Conservation (phyloP, 1,140 invertebrate genomes). For the Calosoma granatense region DNA sequence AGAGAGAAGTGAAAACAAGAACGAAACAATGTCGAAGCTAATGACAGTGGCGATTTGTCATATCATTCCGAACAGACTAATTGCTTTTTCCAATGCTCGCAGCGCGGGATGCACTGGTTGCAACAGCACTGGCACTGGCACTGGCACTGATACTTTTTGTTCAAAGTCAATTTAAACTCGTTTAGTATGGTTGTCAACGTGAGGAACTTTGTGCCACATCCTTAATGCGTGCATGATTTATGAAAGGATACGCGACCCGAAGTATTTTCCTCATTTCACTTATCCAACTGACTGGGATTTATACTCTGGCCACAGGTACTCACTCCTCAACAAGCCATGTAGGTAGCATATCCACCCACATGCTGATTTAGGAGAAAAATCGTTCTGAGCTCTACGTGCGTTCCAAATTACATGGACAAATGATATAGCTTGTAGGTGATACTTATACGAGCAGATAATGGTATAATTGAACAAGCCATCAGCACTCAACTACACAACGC, state of each 20-base stretch:
- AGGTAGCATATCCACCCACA: no score
- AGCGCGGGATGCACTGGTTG: neutral
- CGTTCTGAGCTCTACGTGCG: no score
- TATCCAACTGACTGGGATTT: no score
- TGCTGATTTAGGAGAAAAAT: no score
- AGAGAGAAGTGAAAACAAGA: neutral
- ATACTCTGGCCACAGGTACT: no score
- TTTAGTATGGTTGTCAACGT: conserved; percentile 2
- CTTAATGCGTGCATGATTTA: conserved; percentile 5
- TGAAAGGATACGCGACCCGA: neutral
- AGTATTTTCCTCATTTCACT: neutral
- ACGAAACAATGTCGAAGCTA: neutral
- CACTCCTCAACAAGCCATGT: no score
- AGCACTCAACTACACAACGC: no score
- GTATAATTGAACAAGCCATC: no score
- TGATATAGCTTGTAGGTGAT: no score
- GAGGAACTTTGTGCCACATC: neutral
- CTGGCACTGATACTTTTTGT: neutral
- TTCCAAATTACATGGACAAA: no score
- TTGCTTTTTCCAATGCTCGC: neutral
- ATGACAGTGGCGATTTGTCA: conserved; percentile 1
- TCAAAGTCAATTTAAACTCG: conserved; percentile 8
- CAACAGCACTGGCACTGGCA: neutral
- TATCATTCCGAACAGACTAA: conserved; percentile 2
- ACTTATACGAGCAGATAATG: no score